Conservation (phyloP, 1,140 invertebrate genomes). For the Drosophila tristis region DNA sequence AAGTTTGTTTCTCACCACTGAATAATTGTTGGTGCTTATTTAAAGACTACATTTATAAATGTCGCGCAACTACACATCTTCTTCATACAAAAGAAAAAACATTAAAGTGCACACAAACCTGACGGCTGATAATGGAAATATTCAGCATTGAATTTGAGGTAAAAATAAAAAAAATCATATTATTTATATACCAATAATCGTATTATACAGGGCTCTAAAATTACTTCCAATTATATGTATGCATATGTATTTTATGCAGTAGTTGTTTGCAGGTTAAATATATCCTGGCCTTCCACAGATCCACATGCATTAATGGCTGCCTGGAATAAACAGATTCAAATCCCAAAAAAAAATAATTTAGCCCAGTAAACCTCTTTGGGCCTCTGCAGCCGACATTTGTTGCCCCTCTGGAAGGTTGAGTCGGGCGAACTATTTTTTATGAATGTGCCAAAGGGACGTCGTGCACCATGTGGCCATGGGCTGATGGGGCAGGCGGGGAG, state of each 20-base stretch:
- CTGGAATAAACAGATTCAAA: conserved; percentile 47
- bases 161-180: too few relatives aligned
- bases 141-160: too few relatives aligned
- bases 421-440: conserved; percentile 63
- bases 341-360: conserved; percentile 29
- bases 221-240: too few relatives aligned
- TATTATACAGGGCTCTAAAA: too few relatives aligned
- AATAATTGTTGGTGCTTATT: conserved; percentile 9
- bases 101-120: conserved; percentile 3
- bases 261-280: not conserved
- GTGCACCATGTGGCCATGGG: conserved; percentile 17
- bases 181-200: too few relatives aligned
- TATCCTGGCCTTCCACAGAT: conserved; percentile 18
- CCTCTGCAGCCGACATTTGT: conserved; percentile 43
- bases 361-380: conserved; percentile 31
- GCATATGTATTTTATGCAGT: too few relatives aligned
- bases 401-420: conserved; percentile 51
- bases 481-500: not conserved
- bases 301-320: conserved; percentile 34
- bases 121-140: not conserved
- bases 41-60: not conserved
- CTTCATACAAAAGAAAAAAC: not conserved
- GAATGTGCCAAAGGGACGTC: conserved; percentile 21
- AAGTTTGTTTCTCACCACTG: conserved; percentile 13
- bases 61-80: too few relatives aligned